A percentile compares a stretch with the other conserved stretches of the same genome.
phyloP scores from a whole-genome alignment of 2,888 invertebrate species.

The Drosophila incognita region DNA sequence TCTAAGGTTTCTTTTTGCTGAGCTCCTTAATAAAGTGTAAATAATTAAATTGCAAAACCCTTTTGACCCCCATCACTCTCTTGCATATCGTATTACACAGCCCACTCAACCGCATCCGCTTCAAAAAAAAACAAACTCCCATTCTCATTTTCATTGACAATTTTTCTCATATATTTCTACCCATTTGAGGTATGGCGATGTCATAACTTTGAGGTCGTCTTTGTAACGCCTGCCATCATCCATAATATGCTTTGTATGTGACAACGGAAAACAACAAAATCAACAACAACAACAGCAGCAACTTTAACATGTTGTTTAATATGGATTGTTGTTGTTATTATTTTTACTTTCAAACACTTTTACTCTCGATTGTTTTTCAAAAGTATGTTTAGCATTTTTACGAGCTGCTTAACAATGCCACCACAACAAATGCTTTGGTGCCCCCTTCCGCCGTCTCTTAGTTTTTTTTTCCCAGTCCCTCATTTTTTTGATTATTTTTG shows the following conservation, averaged over 20 bases:
- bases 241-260: conserved; percentile 28
- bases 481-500: background rate
- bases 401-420: conserved; percentile 25
- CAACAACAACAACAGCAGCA: conserved; percentile 35
- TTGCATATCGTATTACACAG: conserved; percentile 36
- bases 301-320: conserved; percentile 22
- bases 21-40: conserved; percentile 8
- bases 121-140: conserved; percentile 43
- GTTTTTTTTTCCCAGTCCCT: background rate
- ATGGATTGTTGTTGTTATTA: conserved; percentile 22
- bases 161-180: conserved; percentile 15
- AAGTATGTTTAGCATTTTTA: conserved; percentile 46
- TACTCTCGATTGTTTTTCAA: conserved; percentile 69
- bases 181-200: conserved; percentile 30
- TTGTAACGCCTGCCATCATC: conserved; percentile 34
- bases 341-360: conserved; percentile 65
- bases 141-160: conserved; percentile 52
- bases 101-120: conserved; percentile 56
- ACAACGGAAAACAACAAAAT: conserved; percentile 21
- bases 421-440: conserved; percentile 13
- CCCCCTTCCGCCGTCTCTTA: background rate
- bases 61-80: conserved; percentile 5
- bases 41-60: conserved; percentile 8
- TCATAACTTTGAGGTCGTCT: conserved; percentile 58
- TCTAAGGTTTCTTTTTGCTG: conserved; percentile 8